Base-by-base conservation (phyloP, 2,113 vertebrate genomes). In the Sialia sialis region DNA sequence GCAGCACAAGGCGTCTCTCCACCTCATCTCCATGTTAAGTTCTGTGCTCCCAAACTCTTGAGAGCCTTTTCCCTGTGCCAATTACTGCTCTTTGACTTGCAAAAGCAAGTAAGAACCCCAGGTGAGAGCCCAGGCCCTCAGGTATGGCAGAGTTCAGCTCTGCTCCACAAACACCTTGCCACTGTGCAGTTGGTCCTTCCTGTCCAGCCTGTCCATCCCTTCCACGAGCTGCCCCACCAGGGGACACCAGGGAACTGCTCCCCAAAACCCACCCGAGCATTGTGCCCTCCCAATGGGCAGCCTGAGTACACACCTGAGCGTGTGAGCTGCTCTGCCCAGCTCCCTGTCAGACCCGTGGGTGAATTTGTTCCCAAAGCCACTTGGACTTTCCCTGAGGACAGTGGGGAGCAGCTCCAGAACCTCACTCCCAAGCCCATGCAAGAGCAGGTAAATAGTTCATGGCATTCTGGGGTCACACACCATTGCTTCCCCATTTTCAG, bases 251-350 rank as follows among this genome's bases (percentile, higher is more conserved):
- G 43, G 54, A 36, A 41, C 34, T 66, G 70, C 60, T 75, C 66
- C 36, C 49, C 49, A 9, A 0, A 1, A 48, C 8, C 32, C 20
- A 62, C 46, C 41, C 6, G 52, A 41, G 26, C 43, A 23, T 1
- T 7, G 74, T 19, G 64, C 30, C 51, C 70, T 41, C 58, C 48
- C 3, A 1, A 7, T 0, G 0, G 69, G 79, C 55, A 59, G 75
- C 29, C 68, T 22, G 48, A 63, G 48, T 0, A 7, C 0, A 38
- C 51, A 20, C 16, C 54, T 2, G 16, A 30, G 34, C 0, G 9
- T 0, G 5, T 1, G 66, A 34, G 74, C 66, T 68, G 70, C 75
- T 43, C 70, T 75, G 70, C 30, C 19, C 84, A 7, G 23, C 1
- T 10, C 44, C 11, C 1, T 6, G 20, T 7, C 9, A 44, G 25